Conservation (phyloP, 2,888 invertebrate genomes). For the Pecten maximus region DNA sequence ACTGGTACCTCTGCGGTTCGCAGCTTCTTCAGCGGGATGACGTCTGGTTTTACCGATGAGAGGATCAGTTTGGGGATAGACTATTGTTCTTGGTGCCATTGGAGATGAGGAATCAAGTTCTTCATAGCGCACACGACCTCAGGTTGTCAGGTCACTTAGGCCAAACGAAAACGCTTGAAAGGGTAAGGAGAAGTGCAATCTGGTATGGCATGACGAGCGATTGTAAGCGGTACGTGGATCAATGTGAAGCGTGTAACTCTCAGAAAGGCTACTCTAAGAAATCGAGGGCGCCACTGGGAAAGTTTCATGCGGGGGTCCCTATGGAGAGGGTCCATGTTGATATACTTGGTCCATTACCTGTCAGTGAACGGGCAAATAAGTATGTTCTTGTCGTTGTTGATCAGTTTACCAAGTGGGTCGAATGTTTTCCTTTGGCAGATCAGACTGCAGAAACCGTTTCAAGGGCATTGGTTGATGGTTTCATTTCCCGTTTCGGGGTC, state of each 20-base stretch:
- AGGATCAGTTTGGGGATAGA: background rate
- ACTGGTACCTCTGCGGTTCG: too few species aligned
- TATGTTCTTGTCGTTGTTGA: slow-evolving; percentile 50
- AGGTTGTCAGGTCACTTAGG: too few species aligned
- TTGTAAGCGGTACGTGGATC: slow-evolving; percentile 38
- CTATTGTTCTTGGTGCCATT: background rate
- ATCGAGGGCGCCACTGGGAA: slow-evolving; percentile 38
- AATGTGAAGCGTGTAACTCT: slow-evolving; percentile 36
- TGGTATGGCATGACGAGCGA: slow-evolving; percentile 31
- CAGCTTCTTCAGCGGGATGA: background rate
- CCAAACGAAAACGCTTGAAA: slow-evolving; percentile 28
- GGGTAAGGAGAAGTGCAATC: slow-evolving; percentile 35
- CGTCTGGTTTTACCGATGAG: slow-evolving; percentile 34
- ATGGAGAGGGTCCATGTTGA: slow-evolving; percentile 40
- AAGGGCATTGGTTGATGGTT: background rate
- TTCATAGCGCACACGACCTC: too few species aligned
- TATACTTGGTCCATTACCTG: slow-evolving; percentile 46
- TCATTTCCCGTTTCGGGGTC: slow-evolving; percentile 43
- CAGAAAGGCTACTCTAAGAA: slow-evolving; percentile 35
- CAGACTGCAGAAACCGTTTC: too few species aligned
- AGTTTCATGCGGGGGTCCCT: slow-evolving; percentile 31
- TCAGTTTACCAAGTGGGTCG: slow-evolving; percentile 53
- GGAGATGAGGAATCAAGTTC: background rate
- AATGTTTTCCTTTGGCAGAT: slow-evolving; percentile 44
- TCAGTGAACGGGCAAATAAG: slow-evolving; percentile 42